Evolutionary conservation across 2,888 invertebrate species (phyloP).

Genomic region (Anaspis maculata): DNA sequence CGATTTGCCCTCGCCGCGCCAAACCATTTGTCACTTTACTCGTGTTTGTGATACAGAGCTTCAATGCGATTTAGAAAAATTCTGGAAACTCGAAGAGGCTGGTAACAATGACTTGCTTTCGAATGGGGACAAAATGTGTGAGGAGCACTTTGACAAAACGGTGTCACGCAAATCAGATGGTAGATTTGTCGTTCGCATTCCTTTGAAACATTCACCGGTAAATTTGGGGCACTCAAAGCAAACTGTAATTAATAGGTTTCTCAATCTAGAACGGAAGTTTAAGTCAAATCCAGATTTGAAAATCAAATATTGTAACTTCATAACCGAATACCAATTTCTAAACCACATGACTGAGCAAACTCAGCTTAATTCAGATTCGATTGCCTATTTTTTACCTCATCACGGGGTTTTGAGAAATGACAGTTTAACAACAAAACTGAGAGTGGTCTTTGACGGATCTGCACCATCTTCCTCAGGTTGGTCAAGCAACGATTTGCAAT

Average conservation of each 20-base stretch:
- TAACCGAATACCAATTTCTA: constrained; percentile 14
- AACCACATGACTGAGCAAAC: constrained; percentile 10
- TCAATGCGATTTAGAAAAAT: not conserved
- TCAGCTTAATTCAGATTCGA: not conserved
- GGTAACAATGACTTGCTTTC: not conserved
- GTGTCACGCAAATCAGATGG: constrained; percentile 1
- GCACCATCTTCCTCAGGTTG: constrained; percentile 11
- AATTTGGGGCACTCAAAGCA: constrained; percentile 5
- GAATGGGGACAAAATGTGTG: constrained; percentile 5
- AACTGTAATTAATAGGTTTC: constrained; percentile 2
- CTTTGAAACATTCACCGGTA: constrained; percentile 2
- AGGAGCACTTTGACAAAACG: constrained; percentile 4
- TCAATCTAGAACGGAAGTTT: constrained; percentile 5
- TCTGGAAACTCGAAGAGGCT: constrained; percentile 3
- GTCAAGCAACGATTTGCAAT: constrained; percentile 18
- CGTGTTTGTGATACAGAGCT: not conserved
- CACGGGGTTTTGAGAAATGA: constrained; percentile 20
- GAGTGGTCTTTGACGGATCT: constrained; percentile 23
- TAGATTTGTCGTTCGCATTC: constrained; percentile 6
- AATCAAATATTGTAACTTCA: constrained; percentile 10
- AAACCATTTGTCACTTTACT: not conserved
- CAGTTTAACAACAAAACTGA: too few relatives aligned
- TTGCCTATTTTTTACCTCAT: constrained; percentile 19
- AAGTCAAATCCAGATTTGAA: not conserved
- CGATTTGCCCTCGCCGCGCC: not conserved